phyloP scores from a whole-genome alignment of 2,888 invertebrate genomes.

The Diaprepes abbreviatus region DNA sequence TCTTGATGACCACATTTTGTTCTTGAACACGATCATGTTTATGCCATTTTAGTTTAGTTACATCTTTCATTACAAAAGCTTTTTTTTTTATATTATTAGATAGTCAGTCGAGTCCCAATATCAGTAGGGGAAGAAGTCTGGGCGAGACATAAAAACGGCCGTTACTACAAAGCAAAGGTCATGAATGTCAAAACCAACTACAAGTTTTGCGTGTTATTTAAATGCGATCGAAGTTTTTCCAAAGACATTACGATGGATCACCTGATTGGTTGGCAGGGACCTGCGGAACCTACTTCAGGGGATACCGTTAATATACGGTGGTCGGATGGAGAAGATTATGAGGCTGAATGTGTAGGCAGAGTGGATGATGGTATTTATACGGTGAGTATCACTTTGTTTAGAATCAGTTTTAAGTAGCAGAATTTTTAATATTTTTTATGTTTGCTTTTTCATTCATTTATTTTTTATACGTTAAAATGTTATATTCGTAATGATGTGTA shows the following conservation, averaged over 20 bases:
- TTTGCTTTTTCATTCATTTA: constrained; percentile 10
- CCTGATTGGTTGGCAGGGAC: constrained; percentile 65
- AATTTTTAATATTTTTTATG: no score
- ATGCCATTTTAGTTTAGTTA: no score
- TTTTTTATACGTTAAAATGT: no score
- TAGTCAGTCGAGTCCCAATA: constrained; percentile 25
- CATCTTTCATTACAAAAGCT: no score
- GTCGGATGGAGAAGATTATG: constrained; percentile 70
- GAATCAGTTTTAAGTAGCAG: no score
- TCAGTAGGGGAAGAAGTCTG: constrained; percentile 68
- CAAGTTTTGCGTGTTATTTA: constrained; percentile 74
- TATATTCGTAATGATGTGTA: no score
- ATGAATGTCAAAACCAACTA: constrained; percentile 67
- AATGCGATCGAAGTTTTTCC: constrained; percentile 73
- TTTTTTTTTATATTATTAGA: constrained; percentile 4
- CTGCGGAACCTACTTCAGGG: constrained; percentile 61
- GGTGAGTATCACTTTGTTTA: constrained; percentile 55
- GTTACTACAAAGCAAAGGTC: constrained; percentile 73
- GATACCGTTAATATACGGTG: constrained; percentile 71
- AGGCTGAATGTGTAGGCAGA: constrained; percentile 68
- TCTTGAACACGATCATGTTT: no score
- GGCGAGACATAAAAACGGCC: constrained; percentile 74
- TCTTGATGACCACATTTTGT: no score
- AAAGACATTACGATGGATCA: constrained; percentile 72
- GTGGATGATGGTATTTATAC: constrained; percentile 65